Base-by-base conservation (phyloP, 2,888 invertebrate species). In the Dasysyrphus tricinctus region DNA sequence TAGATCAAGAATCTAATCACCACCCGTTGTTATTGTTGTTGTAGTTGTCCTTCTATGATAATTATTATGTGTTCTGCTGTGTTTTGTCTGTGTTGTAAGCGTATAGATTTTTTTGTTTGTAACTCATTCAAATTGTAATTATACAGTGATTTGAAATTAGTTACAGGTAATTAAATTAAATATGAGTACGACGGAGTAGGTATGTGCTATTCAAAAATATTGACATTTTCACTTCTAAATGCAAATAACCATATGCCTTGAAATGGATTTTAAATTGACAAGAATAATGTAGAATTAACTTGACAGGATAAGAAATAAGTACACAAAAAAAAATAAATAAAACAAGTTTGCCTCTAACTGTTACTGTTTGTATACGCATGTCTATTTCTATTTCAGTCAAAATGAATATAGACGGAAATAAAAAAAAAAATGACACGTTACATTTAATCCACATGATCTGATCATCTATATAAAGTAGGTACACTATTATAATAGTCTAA, bases 81-180 rank as follows among this genome's bases (percentile, higher is more conserved):
- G 37, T 51, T 5, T 39, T 37, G 51, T 24, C 51, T 67, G 24
- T 51, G 39, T 34, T 51, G 67, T 14, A 37, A 51, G 0, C 12
- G n/a, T n/a, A n/a, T n/a, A 51, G 51, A 49, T 51, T 19, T 7
- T 16, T 47, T 47, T 19, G 16, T 59, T 57, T 5, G 16, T 16
- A 7, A 29, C n/a, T 54, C 29, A 54, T 69, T 69, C 37, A 37
- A 54, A 39, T 37, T 39, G 51, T 69, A 69, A 69, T 69, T 69
- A 54, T 29, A 69, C 5, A 39, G 34, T 49, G 29, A 69, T 69
- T 69, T 54, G 3, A 69, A 54, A 69, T 51, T 24, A 19, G 69
- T 24, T 69, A 19, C 11, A 39, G 54, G 54, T 69, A 69, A 69
- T 69, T 69, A 69, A 69, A 42, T 8, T 61, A 7, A 6, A 5